A percentile compares a stretch with the other conserved stretches of the same genome.
These are phyloP conservation scores for Thymelicus sylvestris DNA, from an alignment of 2,888 invertebrate species.

Conservation along the genomic window DNA sequence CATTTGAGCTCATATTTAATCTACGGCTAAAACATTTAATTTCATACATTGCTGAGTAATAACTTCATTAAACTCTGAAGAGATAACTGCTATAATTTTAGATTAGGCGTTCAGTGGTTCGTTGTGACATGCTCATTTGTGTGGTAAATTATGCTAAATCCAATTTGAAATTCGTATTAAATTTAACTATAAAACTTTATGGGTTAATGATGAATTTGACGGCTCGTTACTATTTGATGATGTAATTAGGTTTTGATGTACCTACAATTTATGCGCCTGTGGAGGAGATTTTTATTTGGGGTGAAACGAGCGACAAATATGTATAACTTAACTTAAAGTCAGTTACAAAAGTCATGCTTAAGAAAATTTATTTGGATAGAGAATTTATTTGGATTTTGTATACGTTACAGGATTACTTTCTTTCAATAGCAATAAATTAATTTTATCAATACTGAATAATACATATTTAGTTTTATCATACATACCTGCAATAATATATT, in stretches of 20 bases:
- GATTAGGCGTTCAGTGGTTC: conserved; percentile 13
- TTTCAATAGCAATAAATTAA: too few species aligned
- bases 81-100: conserved; percentile 9
- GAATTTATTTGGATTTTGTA: too few species aligned
- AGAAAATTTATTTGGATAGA: too few species aligned
- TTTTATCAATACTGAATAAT: too few species aligned
- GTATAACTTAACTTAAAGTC: too few species aligned
- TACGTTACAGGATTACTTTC: too few species aligned
- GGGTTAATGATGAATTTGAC: conserved; percentile 3
- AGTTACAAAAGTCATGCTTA: too few species aligned
- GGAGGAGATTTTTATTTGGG: too few species aligned
- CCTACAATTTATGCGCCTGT: too few species aligned
- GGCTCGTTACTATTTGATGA: not conserved
- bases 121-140: conserved; percentile 9
- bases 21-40: not conserved
- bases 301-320: too few species aligned
- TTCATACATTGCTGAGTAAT: not conserved
- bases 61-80: not conserved
- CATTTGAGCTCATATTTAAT: not conserved
- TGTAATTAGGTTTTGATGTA: not conserved
- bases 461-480: too few species aligned
- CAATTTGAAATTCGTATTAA: conserved; percentile 10
- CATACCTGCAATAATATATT: too few species aligned
- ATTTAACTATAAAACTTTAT: not conserved
- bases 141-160: conserved; percentile 6